These are phyloP conservation scores for Adelges cooleyi DNA, from an alignment of 1,140 invertebrate species.

Conservation along the genomic window DNA sequence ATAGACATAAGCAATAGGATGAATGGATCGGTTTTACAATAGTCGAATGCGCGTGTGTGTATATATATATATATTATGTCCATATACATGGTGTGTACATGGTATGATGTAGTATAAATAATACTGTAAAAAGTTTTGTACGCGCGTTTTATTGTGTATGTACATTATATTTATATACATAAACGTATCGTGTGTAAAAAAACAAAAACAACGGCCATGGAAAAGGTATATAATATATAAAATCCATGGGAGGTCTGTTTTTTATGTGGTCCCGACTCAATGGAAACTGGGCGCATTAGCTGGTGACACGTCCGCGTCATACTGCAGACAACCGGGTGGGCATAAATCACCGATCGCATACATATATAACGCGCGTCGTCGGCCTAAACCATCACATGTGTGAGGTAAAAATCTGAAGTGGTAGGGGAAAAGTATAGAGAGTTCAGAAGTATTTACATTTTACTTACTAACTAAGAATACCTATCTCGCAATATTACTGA, in stretches of 20 bases:
- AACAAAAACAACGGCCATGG: background rate
- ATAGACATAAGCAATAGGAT: background rate
- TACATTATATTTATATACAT: background rate
- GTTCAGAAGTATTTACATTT: too few relatives aligned
- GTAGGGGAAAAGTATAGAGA: too few relatives aligned
- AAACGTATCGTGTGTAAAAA: background rate
- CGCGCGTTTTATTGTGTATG: background rate
- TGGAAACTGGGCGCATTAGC: constrained; percentile 14
- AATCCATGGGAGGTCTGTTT: constrained; percentile 24
- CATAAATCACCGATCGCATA: constrained; percentile 13
- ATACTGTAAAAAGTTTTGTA: constrained; percentile 20
- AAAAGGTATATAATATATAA: background rate
- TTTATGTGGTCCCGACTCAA: constrained; percentile 19
- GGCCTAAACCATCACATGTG: background rate
- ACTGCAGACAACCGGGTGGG: background rate
- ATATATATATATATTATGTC: background rate
- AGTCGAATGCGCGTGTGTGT: background rate
- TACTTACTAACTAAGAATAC: too few relatives aligned
- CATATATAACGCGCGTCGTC: background rate
- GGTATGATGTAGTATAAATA: background rate
- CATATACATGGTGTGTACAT: background rate
- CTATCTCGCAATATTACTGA: too few relatives aligned
- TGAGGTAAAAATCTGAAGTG: background rate
- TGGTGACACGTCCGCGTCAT: constrained; percentile 21
- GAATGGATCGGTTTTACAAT: constrained; percentile 8